Evolutionary conservation across 2,797 vertebrate species (phyloP).

Genomic region (Centroberyx gerrardi): DNA sequence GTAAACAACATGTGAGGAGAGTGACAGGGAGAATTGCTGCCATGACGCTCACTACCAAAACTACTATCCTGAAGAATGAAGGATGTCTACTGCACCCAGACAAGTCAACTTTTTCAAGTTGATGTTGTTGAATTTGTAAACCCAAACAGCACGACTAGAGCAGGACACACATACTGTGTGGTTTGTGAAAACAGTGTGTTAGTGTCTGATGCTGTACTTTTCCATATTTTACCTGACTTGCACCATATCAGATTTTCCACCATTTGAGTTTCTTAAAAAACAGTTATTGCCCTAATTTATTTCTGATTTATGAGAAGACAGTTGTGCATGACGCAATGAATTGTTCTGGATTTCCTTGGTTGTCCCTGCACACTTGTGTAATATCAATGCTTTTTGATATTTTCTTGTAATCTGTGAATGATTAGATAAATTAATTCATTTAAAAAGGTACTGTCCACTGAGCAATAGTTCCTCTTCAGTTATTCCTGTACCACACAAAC

Average conservation of each 20-base stretch:
- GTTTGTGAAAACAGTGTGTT: too few relatives aligned
- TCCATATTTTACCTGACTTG: not conserved
- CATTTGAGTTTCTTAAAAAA: too few relatives aligned
- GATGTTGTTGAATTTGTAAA: constrained; percentile 11
- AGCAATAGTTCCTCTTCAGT: not conserved
- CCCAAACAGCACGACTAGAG: constrained; percentile 1
- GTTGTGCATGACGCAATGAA: too few relatives aligned
- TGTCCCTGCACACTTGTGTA: too few relatives aligned
- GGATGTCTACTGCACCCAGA: constrained; percentile 1
- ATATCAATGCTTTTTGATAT: too few relatives aligned
- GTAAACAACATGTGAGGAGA: constrained; percentile 50
- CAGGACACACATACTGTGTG: not conserved
- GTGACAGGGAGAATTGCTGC: constrained; percentile 27
- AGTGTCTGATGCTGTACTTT: not conserved
- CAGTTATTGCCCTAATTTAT: too few relatives aligned
- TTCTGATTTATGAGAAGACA: too few relatives aligned
- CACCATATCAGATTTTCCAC: not conserved
- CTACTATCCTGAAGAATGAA: constrained; percentile 2
- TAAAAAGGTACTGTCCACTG: not conserved
- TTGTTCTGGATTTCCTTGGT: too few relatives aligned
- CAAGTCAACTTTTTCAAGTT: too few relatives aligned
- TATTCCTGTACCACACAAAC: constrained; percentile 20
- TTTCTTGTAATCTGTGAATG: constrained; percentile 11
- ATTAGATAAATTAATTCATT: constrained; percentile 2
- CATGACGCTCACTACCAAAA: constrained; percentile 14